Conservation (phyloP, 2,888 invertebrate genomes). For the Zaprionus lineosus region DNA sequence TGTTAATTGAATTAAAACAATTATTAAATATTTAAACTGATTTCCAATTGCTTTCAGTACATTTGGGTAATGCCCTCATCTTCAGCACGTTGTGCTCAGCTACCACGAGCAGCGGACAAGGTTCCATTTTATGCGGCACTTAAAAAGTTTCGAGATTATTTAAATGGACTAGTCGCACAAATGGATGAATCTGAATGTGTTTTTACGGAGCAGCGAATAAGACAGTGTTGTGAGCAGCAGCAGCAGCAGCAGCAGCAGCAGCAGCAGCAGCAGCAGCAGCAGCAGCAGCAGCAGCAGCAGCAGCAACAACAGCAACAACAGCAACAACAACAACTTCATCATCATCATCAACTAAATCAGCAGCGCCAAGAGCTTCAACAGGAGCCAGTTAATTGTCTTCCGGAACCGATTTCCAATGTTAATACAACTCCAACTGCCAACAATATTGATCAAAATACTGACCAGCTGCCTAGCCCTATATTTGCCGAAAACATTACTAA, state of each 20-base stretch:
- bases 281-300: too few relatives aligned
- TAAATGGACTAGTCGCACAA: slow-evolving; percentile 92
- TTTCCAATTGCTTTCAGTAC: too few relatives aligned
- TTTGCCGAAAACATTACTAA: slow-evolving; percentile 30
- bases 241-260: slow-evolving; percentile 83
- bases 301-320: too few relatives aligned
- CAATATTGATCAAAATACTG: slow-evolving; percentile 11
- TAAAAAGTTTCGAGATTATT: slow-evolving; percentile 96
- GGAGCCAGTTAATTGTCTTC: too few relatives aligned
- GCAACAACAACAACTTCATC: too few relatives aligned
- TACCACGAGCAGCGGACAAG: slow-evolving; percentile 98
- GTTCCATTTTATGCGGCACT: slow-evolving; percentile 98
- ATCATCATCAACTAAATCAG: too few relatives aligned
- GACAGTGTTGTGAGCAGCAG: slow-evolving; percentile 86
- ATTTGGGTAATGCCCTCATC: slow-evolving; percentile 99
- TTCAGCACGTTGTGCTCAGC: slow-evolving; percentile 97
- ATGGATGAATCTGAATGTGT: slow-evolving; percentile 94
- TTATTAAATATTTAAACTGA: too few relatives aligned
- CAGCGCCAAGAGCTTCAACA: too few relatives aligned
- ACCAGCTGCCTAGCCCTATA: slow-evolving; percentile 24
- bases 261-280: too few relatives aligned
- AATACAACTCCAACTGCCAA: neutral
- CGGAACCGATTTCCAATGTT: too few relatives aligned
- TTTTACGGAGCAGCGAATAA: slow-evolving; percentile 89
- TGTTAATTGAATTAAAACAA: too few relatives aligned